These are phyloP conservation scores for Nansenia antarctica DNA, from an alignment of 2,113 vertebrate species.

Conservation along the genomic window DNA sequence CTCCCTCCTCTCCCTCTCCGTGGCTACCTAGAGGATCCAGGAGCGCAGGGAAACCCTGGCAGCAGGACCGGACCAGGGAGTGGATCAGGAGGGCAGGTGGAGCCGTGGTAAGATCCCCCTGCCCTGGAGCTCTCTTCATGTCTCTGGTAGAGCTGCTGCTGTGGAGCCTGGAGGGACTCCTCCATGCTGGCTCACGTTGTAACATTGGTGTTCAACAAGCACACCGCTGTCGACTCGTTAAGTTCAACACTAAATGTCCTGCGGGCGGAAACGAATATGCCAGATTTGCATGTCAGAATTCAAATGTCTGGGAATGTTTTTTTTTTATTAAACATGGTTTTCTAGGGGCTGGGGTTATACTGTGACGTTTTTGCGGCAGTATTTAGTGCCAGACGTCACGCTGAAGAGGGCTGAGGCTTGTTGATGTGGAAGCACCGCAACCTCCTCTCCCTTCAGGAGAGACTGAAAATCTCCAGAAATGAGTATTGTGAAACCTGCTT, in stretches of 20 bases:
- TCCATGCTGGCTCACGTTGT: not conserved
- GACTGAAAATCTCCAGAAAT: slow-evolving; percentile 6
- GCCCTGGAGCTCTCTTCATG: not conserved
- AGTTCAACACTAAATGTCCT: too few relatives aligned
- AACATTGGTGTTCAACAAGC: not conserved
- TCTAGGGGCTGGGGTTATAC: too few relatives aligned
- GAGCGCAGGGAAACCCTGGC: slow-evolving; percentile 85
- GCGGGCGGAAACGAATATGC: too few relatives aligned
- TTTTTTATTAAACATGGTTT: too few relatives aligned
- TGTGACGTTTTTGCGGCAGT: not conserved
- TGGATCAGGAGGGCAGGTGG: slow-evolving; percentile 74
- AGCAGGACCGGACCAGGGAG: slow-evolving; percentile 77
- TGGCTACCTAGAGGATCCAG: slow-evolving; percentile 89
- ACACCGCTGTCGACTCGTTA: too few relatives aligned
- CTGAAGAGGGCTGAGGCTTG: not conserved
- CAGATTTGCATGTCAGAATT: too few relatives aligned
- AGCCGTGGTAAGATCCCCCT: not conserved
- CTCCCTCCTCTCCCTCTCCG: slow-evolving; percentile 71
- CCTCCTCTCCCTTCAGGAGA: slow-evolving; percentile 12
- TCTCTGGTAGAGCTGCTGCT: not conserved
- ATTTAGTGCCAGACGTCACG: not conserved
- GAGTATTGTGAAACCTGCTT: slow-evolving; percentile 35
- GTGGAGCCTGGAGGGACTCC: not conserved
- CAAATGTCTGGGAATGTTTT: too few relatives aligned
- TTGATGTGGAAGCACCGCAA: slow-evolving; percentile 1